These are phyloP conservation scores for Microctenopoma lineatum DNA, from an alignment of 2,797 vertebrate genomes.

Conservation along the genomic window DNA sequence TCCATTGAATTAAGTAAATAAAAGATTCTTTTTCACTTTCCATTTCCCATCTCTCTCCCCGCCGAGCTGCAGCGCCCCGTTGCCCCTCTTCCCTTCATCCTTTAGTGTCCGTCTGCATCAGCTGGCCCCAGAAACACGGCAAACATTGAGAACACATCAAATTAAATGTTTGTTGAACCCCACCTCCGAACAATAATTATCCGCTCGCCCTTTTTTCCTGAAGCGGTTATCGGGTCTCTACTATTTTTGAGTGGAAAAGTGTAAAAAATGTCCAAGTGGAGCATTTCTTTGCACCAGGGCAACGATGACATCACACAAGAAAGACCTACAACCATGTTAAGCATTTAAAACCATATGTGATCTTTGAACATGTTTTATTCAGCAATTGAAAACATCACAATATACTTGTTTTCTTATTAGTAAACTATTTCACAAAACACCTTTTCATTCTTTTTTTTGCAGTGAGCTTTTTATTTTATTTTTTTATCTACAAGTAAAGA, in stretches of 20 bases:
- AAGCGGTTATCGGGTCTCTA: no score
- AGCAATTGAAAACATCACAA: constrained; percentile 70
- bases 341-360: constrained; percentile 8
- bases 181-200: not conserved
- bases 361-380: constrained; percentile 69
- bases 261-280: no score
- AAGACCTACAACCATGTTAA: not conserved
- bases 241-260: no score
- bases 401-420: constrained; percentile 50
- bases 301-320: not conserved
- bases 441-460: constrained; percentile 28
- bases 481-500: constrained; percentile 32
- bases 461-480: constrained; percentile 27
- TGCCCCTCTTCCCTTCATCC: constrained; percentile 27
- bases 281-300: no score
- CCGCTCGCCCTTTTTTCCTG: constrained; percentile 3
- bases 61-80: constrained; percentile 43
- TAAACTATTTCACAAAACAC: constrained; percentile 58
- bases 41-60: constrained; percentile 53
- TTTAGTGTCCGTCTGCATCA: constrained; percentile 6
- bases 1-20: constrained; percentile 76
- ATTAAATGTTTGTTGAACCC: not conserved
- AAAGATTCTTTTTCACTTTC: constrained; percentile 62
- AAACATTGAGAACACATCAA: not conserved
- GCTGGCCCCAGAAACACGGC: not conserved